Evolutionary conservation across 2,113 vertebrate species (phyloP).

Genomic region (Catharus fuscescens): DNA sequence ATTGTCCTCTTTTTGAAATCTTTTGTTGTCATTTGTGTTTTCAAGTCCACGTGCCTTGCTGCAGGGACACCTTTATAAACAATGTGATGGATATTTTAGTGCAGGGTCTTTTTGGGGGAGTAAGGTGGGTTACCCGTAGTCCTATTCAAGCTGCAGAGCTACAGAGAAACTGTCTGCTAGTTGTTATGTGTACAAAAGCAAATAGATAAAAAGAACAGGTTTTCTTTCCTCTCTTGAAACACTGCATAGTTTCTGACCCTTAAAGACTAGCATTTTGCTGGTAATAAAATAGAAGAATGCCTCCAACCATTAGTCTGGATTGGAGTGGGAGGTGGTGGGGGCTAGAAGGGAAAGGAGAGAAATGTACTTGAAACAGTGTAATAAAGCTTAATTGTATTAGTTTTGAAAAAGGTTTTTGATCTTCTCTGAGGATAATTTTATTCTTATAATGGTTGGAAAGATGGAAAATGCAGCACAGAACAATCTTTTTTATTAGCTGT

Average conservation of each 20-base stretch:
- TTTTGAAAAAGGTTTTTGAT: conserved; percentile 74
- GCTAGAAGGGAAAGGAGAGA: conserved; percentile 37
- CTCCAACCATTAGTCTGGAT: conserved; percentile 14
- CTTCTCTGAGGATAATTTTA: conserved; percentile 74
- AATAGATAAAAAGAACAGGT: conserved; percentile 15
- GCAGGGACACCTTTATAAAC: background rate
- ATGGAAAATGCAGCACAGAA: conserved; percentile 58
- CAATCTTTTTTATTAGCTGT: conserved; percentile 75
- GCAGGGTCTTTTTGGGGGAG: background rate
- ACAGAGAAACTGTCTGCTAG: background rate
- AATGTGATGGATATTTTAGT: background rate
- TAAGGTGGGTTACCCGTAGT: background rate
- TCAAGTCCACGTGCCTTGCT: background rate
- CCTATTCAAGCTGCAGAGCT: background rate
- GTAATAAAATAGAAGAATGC: conserved; percentile 52
- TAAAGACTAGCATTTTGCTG: conserved; percentile 56
- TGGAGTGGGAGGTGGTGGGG: conserved; percentile 21
- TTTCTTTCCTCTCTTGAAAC: conserved; percentile 43
- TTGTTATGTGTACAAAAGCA: background rate
- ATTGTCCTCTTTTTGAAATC: background rate
- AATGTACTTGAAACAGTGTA: conserved; percentile 66
- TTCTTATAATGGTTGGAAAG: conserved; percentile 71
- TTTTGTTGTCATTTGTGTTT: conserved; percentile 7
- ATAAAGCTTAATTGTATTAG: conserved; percentile 76
- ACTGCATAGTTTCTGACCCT: conserved; percentile 58